Evolutionary conservation across 37 sponge, comb jelly and placozoan species (phyloP).

Genomic region (Chondrosia reniformis): DNA sequence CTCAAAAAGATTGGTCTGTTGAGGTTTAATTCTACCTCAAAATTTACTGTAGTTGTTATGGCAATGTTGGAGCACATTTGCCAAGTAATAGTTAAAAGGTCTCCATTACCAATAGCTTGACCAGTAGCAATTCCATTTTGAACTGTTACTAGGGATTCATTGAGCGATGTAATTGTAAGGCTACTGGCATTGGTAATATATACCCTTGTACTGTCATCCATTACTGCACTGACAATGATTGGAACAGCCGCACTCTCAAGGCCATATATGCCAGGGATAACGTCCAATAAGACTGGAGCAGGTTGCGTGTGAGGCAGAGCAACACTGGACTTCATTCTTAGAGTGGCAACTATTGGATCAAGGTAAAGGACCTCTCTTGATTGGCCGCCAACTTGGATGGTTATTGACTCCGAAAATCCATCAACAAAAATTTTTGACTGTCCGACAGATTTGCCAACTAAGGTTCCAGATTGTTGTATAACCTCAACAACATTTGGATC

Average conservation of each 20-base stretch:
- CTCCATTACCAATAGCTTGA: conserved; percentile 24
- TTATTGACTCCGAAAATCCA: too few species aligned
- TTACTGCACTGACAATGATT: neutral
- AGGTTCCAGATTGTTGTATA: neutral
- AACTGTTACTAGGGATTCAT: neutral
- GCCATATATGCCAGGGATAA: conserved; percentile 10
- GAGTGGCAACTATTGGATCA: neutral
- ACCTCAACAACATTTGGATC: neutral
- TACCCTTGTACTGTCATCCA: neutral
- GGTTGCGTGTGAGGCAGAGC: conserved; percentile 4
- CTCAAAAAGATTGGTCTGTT: conserved; percentile 2
- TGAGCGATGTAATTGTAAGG: conserved; percentile 8
- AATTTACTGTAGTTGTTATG: neutral
- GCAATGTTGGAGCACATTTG: neutral
- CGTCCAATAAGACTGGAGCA: neutral
- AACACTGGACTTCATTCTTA: neutral
- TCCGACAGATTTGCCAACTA: neutral
- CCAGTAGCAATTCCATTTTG: neutral
- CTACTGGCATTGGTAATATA: conserved; percentile 1
- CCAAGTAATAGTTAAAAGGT: conserved; percentile 44
- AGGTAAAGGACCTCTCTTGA: neutral
- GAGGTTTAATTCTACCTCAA: conserved; percentile 9
- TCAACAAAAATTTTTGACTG: neutral
- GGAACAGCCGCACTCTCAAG: neutral
- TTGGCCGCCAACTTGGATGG: neutral